Evolutionary conservation across 37 sponge, comb jelly and placozoan genomes (phyloP), one percentile per base, ranked within the genome.

Genomic region (Hormiphora californensis): DNA sequence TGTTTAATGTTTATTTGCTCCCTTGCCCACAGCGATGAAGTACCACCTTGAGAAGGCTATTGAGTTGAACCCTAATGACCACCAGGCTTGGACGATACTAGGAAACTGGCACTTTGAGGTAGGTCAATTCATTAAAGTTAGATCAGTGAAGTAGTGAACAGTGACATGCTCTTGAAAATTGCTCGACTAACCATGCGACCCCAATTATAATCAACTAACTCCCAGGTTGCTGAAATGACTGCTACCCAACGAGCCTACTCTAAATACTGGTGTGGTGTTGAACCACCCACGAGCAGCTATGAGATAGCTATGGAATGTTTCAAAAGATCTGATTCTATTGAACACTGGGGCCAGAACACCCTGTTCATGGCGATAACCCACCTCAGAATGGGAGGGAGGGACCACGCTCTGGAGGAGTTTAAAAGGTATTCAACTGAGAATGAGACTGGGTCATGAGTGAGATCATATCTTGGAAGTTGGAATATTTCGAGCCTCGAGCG

Each of bases 71-170:
- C 81, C 81, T 40, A 30, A 73, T 73, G 81, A 73, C 46, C 40
- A 40, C 46, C 27, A 43, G 27, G 81, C 81, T 1, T 41, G 32
- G 81, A 73, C 81, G 1, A 43, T 73, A 11, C 44, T 73, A 25
- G 81, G 81, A 43, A 33, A 41, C 46, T 73, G 81, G 81, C 43
- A 73, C 25, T 40, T 73, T 2, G 81, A 73, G 81, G 81, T 73
- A 40, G n/a, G n/a, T n/a, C n/a, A n/a, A n/a, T n/a, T n/a, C n/a
- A n/a, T n/a, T n/a, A n/a, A n/a, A n/a, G n/a, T n/a, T n/a, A n/a
- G n/a, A n/a, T n/a, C n/a, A n/a, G n/a, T n/a, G n/a, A n/a, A n/a
- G n/a, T n/a, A n/a, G n/a, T n/a, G n/a, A n/a, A n/a, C n/a, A n/a
- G n/a, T n/a, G n/a, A n/a, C n/a, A n/a, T n/a, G n/a, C n/a, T n/a